Evolutionary conservation across 2,888 invertebrate species (phyloP), one percentile per base, ranked within the genome.

Genomic region (Flabesymbios commensalis): DNA sequence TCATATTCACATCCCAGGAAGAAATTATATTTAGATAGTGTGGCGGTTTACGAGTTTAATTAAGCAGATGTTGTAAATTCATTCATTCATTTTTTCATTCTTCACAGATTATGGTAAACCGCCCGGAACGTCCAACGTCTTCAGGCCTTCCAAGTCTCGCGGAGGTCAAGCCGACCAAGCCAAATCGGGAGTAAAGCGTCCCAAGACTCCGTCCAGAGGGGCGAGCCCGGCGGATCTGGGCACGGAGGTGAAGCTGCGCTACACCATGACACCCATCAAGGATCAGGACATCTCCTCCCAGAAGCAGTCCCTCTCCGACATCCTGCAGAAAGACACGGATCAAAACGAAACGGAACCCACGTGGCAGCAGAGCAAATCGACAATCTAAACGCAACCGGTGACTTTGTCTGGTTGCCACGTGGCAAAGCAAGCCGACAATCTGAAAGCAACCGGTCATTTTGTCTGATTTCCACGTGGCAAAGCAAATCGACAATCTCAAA

Each of bases 51-150:
- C n/a, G n/a, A n/a, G n/a, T n/a, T n/a, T n/a, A n/a, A n/a, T n/a
- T n/a, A n/a, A n/a, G n/a, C n/a, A n/a, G n/a, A n/a, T n/a, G n/a
- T n/a, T n/a, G n/a, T n/a, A n/a, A n/a, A n/a, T n/a, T n/a, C n/a
- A n/a, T n/a, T n/a, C n/a, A 36, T 19, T 7, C 17, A 45, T 19
- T 45, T 22, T 45, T 22, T 26, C 32, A 32, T 22, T 28, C 22
- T 47, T 17, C 31, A 2, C 36, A 43, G 53, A 3, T 28, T 57
- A 32, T 17, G 36, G 42, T 39, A 43, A 39, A 22, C 39, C 26
- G n/a, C 60, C 60, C n/a, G 22, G 52, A 28, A 42, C 49, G 39
- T 41, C 60, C 4, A 55, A 60, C 41, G 60, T 56, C n/a, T 60
- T 60, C 55, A 39, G 41, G n/a, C 17, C n/a, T 5, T n/a, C 24